Evolutionary conservation across 2,113 vertebrate species (phyloP).

Genomic region (Ophiodon elongatus): DNA sequence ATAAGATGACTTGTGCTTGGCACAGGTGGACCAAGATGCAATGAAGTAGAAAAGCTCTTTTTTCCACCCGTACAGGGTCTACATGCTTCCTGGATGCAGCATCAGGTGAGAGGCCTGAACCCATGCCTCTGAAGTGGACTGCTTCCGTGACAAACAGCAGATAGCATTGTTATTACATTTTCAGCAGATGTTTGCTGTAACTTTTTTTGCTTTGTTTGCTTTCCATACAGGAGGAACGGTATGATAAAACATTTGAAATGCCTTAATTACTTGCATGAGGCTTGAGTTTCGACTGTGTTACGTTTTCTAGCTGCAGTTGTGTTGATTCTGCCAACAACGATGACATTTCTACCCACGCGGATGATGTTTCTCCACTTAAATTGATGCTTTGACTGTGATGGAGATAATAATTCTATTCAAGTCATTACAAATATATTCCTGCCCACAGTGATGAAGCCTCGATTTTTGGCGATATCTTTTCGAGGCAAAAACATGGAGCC

Average conservation of each 20-base stretch:
- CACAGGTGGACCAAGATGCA: neutral
- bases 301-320: conserved; percentile 20
- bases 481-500: neutral
- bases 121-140: neutral
- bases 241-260: conserved; percentile 30
- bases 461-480: conserved; percentile 8
- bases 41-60: neutral
- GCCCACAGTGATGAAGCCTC: conserved; percentile 14
- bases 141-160: neutral
- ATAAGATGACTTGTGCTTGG: neutral
- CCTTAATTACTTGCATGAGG: conserved; percentile 24
- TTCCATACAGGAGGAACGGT: neutral
- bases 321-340: conserved; percentile 30
- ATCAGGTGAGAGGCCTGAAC: neutral
- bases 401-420: conserved; percentile 52
- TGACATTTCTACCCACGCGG: conserved; percentile 62
- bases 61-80: neutral
- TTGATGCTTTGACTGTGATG: conserved; percentile 15
- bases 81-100: neutral
- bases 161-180: neutral
- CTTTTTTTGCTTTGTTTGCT: too few relatives aligned
- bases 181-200: neutral
- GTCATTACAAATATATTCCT: conserved; percentile 44
- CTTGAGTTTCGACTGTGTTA: conserved; percentile 28
- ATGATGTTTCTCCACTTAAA: conserved; percentile 38